Conservation (phyloP, 2,888 invertebrate genomes). For the Hirtodrosophila histrioides region DNA sequence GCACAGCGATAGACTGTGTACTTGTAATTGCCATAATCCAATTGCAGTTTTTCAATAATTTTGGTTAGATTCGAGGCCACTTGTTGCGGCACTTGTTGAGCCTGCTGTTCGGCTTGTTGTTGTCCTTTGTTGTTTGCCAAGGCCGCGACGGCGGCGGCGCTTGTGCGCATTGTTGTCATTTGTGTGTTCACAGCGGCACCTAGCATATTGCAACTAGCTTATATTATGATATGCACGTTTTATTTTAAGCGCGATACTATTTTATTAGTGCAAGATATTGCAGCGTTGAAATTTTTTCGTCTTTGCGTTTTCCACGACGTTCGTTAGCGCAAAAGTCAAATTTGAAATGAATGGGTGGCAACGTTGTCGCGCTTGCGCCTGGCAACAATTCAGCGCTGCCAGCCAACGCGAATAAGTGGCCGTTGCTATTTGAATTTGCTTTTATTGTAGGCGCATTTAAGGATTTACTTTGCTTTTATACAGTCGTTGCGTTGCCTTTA, state of each 20-base stretch:
- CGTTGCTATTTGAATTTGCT: conserved; percentile 39
- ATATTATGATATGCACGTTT: background rate
- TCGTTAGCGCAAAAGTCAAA: conserved; percentile 76
- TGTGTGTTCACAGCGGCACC: conserved; percentile 33
- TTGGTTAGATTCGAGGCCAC: conserved; percentile 51
- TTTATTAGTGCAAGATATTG: background rate
- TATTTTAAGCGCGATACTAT: background rate
- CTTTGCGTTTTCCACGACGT: conserved; percentile 47
- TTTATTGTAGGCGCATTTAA: too few relatives aligned
- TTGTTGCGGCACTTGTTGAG: conserved; percentile 50
- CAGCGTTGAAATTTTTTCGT: conserved; percentile 49
- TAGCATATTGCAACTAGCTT: conserved; percentile 18
- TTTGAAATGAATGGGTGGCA: conserved; percentile 53
- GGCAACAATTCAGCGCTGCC: conserved; percentile 38
- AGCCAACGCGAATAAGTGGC: conserved; percentile 7
- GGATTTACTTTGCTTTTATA: background rate
- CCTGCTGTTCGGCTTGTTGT: conserved; percentile 36
- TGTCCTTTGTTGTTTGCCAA: conserved; percentile 55
- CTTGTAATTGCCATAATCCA: conserved; percentile 79
- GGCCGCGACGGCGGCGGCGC: conserved; percentile 55
- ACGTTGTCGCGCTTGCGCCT: conserved; percentile 46
- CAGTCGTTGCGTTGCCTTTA: background rate
- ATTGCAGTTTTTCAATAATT: conserved; percentile 76
- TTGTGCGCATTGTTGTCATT: conserved; percentile 51
- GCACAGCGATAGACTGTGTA: conserved; percentile 84